Base-by-base conservation (phyloP, 2,888 invertebrate species). In the Operophtera brumata region DNA sequence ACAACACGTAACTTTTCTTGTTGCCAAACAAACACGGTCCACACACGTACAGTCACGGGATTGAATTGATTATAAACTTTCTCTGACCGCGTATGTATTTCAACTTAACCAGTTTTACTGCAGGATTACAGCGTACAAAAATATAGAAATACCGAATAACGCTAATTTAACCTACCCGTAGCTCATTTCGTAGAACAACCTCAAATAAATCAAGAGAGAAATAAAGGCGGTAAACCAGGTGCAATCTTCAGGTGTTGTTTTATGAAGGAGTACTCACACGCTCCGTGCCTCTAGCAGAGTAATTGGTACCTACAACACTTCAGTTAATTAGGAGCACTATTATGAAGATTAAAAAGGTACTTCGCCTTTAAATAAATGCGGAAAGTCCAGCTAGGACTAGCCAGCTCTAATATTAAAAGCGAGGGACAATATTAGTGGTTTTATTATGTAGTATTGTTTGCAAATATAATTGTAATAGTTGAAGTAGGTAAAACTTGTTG, bases 21-120 rank as follows among this genome's bases (percentile, higher is more conserved):
- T 78, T 77, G 71, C 55, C 67, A 69, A 80, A 80, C 74, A 79
- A 76, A 73, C 67, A 64, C 66, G 65, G 65, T 47, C 54, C 69
- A 70, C 71, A 75, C 73, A 69, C 65, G 69, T 69, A 65, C 72
- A 71, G 73, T 72, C 70, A 73, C 68, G 47, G 67, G 69, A 74
- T 73, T 74, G 75, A 81, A 80, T 78, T 80, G 78, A 80, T 84
- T 80, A 82, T 71, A 77, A 78, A 81, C 69, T 79, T 81, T 70
- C 63, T 50, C 67, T 54, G 55, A 46, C 54, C 52, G 61, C 13
- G 47, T 61, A 64, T 61, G 44, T 61, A 60, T 66, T 63, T 57
- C 59, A 51, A 36, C 43, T 13, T 41, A 49, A 32, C 45, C 51
- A 64, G 62, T 62, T 57, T 57, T 54, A 51, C 57, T 56, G 47